These are phyloP conservation scores for Lophius piscatorius DNA, from an alignment of 2,113 vertebrate genomes.

Conservation along the genomic window DNA sequence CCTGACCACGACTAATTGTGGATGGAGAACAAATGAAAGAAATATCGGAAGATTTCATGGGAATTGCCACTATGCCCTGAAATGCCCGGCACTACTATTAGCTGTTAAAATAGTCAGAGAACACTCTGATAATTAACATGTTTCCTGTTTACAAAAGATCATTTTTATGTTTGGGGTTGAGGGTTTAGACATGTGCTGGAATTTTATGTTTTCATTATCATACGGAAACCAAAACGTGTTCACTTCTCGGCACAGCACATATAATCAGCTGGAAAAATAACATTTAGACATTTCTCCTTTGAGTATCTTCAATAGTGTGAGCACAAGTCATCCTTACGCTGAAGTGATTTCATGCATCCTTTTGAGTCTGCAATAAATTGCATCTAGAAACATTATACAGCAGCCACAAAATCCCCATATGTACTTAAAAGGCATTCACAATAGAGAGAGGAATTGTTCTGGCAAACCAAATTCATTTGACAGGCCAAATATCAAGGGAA, in stretches of 20 bases:
- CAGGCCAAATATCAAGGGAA: slow-evolving; percentile 70
- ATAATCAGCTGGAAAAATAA: slow-evolving; percentile 57
- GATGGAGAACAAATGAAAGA: slow-evolving; percentile 99
- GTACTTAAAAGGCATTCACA: slow-evolving; percentile 61
- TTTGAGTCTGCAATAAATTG: slow-evolving; percentile 62
- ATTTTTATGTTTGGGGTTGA: slow-evolving; percentile 22
- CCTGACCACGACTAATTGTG: slow-evolving; percentile 94
- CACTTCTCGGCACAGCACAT: slow-evolving; percentile 11
- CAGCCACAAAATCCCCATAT: slow-evolving; percentile 61
- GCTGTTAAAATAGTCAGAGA: slow-evolving; percentile 84
- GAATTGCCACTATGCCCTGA: slow-evolving; percentile 90
- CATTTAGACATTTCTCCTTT: slow-evolving; percentile 46
- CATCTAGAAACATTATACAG: slow-evolving; percentile 59
- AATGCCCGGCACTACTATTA: slow-evolving; percentile 86
- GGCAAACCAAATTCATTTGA: slow-evolving; percentile 70
- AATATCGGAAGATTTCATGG: slow-evolving; percentile 99
- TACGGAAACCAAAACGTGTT: slow-evolving; percentile 31
- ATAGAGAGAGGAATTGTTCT: slow-evolving; percentile 62
- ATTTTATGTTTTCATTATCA: slow-evolving; percentile 29
- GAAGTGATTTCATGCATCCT: slow-evolving; percentile 45
- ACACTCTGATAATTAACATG: slow-evolving; percentile 78
- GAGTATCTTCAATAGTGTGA: slow-evolving; percentile 39
- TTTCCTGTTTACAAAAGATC: slow-evolving; percentile 79
- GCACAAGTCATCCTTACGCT: slow-evolving; percentile 34
- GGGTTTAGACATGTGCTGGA: slow-evolving; percentile 18